phyloP scores from a whole-genome alignment of 2,888 invertebrate genomes.

The Orthosia gothica region DNA sequence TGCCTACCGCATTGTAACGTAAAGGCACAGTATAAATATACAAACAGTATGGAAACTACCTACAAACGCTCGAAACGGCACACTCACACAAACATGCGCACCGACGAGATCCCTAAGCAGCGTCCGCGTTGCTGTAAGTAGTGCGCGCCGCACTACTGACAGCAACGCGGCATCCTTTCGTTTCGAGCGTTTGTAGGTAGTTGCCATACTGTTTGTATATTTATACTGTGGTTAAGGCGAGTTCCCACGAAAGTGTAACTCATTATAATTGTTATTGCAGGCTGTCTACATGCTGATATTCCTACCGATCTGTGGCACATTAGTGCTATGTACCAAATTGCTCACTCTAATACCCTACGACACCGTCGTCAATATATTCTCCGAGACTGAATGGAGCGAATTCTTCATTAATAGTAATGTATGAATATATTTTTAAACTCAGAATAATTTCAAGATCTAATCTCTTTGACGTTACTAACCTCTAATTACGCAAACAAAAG shows the following conservation, averaged over 20 bases:
- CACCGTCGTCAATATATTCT: conserved; percentile 93
- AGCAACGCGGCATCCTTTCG: too few relatives aligned
- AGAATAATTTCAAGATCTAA: conserved; percentile 37
- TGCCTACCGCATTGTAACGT: conserved; percentile 32
- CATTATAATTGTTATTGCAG: conserved; percentile 76
- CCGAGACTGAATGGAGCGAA: conserved; percentile 96
- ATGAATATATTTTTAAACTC: conserved; percentile 70
- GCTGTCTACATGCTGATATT: conserved; percentile 95
- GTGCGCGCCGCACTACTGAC: too few relatives aligned
- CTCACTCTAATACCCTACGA: conserved; percentile 94
- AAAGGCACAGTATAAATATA: too few relatives aligned
- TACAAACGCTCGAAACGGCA: too few relatives aligned
- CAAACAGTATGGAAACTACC: too few relatives aligned
- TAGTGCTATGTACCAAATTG: conserved; percentile 94
- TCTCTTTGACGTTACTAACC: conserved; percentile 39
- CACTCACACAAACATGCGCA: too few relatives aligned
- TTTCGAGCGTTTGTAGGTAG: too few relatives aligned
- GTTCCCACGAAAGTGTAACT: conserved; percentile 53
- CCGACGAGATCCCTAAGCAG: too few relatives aligned
- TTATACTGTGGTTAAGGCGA: too few relatives aligned
- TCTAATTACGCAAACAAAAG: conserved; percentile 49
- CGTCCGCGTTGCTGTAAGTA: too few relatives aligned
- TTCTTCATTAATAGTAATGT: conserved; percentile 96
- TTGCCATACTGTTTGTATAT: too few relatives aligned
- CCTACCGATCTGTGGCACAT: conserved; percentile 94